phyloP scores from a whole-genome alignment of 23 tunicate species.

The Aplidium turbinatum region DNA sequence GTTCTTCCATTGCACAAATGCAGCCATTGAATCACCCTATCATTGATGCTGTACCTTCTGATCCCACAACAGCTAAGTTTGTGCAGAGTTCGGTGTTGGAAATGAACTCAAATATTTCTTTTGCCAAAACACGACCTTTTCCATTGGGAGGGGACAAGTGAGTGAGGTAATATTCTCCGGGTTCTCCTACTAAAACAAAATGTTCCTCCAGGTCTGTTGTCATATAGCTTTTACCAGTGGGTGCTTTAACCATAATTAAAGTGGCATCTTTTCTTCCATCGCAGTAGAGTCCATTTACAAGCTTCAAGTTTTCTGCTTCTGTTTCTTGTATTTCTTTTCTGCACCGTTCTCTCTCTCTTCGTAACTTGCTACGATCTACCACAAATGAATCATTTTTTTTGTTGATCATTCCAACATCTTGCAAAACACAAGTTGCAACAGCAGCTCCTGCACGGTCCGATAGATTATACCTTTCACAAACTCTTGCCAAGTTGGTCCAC shows the following conservation, averaged over 20 bases:
- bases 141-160: conserved; percentile 38
- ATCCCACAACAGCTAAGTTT: conserved; percentile 16
- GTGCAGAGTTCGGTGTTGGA: conserved; percentile 14
- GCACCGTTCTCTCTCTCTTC: conserved; percentile 36
- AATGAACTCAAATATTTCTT: conserved; percentile 26
- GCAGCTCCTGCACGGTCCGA: conserved; percentile 43
- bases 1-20: conserved; percentile 7
- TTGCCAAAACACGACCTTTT: conserved; percentile 24
- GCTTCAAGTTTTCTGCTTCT: conserved; percentile 26
- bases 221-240: conserved; percentile 4
- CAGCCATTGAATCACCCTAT: conserved; percentile 37
- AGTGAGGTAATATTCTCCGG: conserved; percentile 26
- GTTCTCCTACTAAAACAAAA: conserved; percentile 31
- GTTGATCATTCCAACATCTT: conserved; percentile 21
- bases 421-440: conserved; percentile 28
- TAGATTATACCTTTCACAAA: conserved; percentile 28
- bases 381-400: conserved; percentile 23
- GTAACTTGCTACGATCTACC: conserved; percentile 25
- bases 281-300: conserved; percentile 11
- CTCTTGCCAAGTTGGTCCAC: conserved; percentile 30
- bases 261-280: conserved; percentile 39
- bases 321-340: conserved; percentile 16
- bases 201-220: conserved; percentile 29
- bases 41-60: conserved; percentile 39
- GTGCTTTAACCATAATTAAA: conserved; percentile 9